Base-by-base conservation (phyloP, 2,113 vertebrate species). In the Clupea harengus region DNA sequence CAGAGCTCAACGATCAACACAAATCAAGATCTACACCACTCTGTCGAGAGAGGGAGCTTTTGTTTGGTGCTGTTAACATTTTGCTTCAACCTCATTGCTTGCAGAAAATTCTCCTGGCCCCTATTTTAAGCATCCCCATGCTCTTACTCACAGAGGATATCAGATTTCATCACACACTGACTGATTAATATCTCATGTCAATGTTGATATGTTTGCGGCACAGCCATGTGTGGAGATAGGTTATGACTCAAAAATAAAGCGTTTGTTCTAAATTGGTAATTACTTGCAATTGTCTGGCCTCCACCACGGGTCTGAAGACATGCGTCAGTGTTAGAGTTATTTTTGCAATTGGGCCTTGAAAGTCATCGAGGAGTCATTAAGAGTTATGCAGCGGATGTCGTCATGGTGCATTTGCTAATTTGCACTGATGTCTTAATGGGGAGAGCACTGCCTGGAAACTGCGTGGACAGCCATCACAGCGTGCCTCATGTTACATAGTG, bases 401-500 rank as follows among this genome's bases (percentile, higher is more conserved):
- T 87, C 88, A 89, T 83, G 84, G 52, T 89, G 60, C 88, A 87
- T 85, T 87, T 85, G 84, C 83, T 84, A 87, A 87, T 87, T 89
- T 83, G 85, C 86, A 84, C 85, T 86, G 85, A 84, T 17, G 85
- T 85, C 86, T 89, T 89, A 85, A 89, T 87, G 88, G 83, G 87
- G 39, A 60, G 84, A 80, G 82, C 47, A 82, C 25, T n/a, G 49
- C n/a, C 52, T 46, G 4, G 80, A 83, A 52, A 78, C 32, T 45
- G 45, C 52, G 83, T 54, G 83, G 82, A 81, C 85, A 49, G 85
- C 46, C 81, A 83, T 84, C 85, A 84, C 47, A 46, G 75, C 49
- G 82, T 81, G 87, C 57, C 80, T 57, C 45, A 80, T 83, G 57
- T 25, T 50, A 32, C 75, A 80, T 57, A 67, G 49, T 60, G 84